These are phyloP conservation scores for Fregata magnificens DNA, from an alignment of 2,113 vertebrate genomes.

Conservation along the genomic window DNA sequence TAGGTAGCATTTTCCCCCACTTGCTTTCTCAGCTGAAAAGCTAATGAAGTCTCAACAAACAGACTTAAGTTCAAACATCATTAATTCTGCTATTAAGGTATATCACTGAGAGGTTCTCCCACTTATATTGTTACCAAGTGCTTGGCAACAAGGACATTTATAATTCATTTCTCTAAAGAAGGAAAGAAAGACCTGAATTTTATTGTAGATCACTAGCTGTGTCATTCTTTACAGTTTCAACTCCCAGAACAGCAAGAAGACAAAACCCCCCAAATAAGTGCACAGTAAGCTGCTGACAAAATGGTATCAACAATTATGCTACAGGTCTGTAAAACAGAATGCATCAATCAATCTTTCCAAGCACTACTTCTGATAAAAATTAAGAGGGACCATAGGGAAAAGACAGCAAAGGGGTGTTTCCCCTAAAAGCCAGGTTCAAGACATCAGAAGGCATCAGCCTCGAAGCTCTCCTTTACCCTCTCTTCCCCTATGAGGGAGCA, in stretches of 20 bases:
- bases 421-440: neutral
- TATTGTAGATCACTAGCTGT: slow-evolving; percentile 16
- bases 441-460: neutral
- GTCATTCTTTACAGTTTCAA: slow-evolving; percentile 3
- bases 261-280: neutral
- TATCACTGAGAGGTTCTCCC: slow-evolving; percentile 51
- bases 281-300: neutral
- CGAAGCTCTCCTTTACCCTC: neutral
- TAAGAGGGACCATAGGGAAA: neutral
- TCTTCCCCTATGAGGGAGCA: neutral
- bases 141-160: slow-evolving; percentile 61
- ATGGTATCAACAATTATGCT: neutral
- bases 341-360: neutral
- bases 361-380: neutral
- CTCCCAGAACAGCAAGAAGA: neutral
- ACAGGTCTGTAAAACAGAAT: neutral
- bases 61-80: slow-evolving; percentile 58
- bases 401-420: neutral
- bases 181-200: slow-evolving; percentile 38
- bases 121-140: slow-evolving; percentile 38
- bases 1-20: neutral
- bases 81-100: slow-evolving; percentile 62
- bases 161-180: slow-evolving; percentile 50
- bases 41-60: slow-evolving; percentile 62
- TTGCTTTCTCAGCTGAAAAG: neutral